These are phyloP conservation scores for Scaptomyza cyrtandrae DNA, from an alignment of 2,888 invertebrate genomes.

Conservation along the genomic window DNA sequence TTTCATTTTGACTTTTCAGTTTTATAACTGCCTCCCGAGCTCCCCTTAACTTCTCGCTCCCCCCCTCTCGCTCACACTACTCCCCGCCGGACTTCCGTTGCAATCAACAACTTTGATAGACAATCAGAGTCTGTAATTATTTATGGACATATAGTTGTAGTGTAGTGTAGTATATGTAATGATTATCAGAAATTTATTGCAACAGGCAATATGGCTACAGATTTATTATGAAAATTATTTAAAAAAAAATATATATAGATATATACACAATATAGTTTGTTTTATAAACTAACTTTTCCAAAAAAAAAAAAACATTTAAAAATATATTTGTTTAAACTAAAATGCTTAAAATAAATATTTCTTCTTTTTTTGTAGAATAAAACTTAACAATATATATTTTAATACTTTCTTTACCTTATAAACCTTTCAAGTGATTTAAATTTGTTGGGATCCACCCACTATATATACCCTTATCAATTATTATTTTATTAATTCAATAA, in stretches of 20 bases:
- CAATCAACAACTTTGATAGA: slow-evolving; percentile 23
- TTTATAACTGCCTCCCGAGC: neutral
- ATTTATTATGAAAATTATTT: neutral
- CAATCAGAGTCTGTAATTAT: slow-evolving; percentile 52
- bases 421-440: neutral
- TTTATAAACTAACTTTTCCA: no score
- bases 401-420: no score
- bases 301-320: neutral
- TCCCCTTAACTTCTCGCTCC: neutral
- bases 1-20: neutral
- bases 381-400: no score
- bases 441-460: neutral
- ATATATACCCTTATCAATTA: neutral
- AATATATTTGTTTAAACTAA: no score
- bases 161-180: neutral
- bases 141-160: slow-evolving; percentile 30
- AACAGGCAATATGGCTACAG: neutral
- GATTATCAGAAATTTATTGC: slow-evolving; percentile 1
- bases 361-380: no score
- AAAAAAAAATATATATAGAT: neutral
- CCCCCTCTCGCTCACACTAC: neutral
- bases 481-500: neutral
- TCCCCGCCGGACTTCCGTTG: slow-evolving; percentile 41
- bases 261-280: neutral
- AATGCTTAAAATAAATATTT: no score